Evolutionary conservation across 2,888 invertebrate species (phyloP).

Genomic region (Pegoplata infirma): DNA sequence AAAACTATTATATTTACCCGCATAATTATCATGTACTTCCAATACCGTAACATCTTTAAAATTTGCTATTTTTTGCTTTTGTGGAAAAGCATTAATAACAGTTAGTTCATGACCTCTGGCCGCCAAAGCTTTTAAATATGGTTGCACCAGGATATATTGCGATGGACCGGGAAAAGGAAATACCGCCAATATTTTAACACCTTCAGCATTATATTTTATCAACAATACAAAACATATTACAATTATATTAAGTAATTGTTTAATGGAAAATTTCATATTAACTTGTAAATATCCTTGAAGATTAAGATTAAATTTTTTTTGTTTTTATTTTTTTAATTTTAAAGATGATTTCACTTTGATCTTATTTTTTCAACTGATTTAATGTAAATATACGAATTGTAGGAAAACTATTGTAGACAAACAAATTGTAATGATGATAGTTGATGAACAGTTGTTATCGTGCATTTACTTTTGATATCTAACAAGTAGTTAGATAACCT

Average conservation of each 20-base stretch:
- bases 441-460: neutral
- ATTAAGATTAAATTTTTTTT: neutral
- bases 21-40: slow-evolving; percentile 55
- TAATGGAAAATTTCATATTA: slow-evolving; percentile 2
- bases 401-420: too few relatives aligned
- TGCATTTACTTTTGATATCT: too few relatives aligned
- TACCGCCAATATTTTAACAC: slow-evolving; percentile 67
- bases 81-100: slow-evolving; percentile 70
- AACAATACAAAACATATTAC: neutral
- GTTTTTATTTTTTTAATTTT: neutral
- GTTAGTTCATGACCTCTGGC: slow-evolving; percentile 71
- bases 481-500: too few relatives aligned
- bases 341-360: neutral
- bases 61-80: slow-evolving; percentile 67
- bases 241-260: neutral
- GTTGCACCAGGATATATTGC: slow-evolving; percentile 72
- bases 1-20: slow-evolving; percentile 19
- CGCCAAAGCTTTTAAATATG: slow-evolving; percentile 69
- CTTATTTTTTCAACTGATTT: neutral
- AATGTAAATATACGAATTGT: neutral
- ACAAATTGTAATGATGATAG: too few relatives aligned
- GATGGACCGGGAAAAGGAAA: slow-evolving; percentile 72
- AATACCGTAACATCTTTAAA: slow-evolving; percentile 66
- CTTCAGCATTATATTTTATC: slow-evolving; percentile 10
- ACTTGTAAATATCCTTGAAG: too few relatives aligned